Conservation (phyloP, 2,888 invertebrate genomes). For the Diarsia mendica region DNA sequence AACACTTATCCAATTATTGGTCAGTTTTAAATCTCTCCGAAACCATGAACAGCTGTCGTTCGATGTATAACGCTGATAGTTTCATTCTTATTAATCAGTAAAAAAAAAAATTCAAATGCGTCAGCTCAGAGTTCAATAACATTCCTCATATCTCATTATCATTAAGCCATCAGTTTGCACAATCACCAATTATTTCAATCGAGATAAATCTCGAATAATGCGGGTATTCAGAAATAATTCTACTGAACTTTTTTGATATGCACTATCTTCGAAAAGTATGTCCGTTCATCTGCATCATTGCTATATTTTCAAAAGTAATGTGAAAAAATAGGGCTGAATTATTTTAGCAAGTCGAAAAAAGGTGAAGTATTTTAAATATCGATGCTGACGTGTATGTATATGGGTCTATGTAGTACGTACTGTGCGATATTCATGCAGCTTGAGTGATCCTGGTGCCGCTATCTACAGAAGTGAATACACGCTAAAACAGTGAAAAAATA, state of each 20-base stretch:
- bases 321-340: slow-evolving; percentile 29
- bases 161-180: not conserved
- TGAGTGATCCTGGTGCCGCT: slow-evolving; percentile 81
- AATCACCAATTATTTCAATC: not conserved
- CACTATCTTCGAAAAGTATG: not conserved
- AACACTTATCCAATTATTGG: not conserved
- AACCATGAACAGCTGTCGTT: not conserved
- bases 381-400: slow-evolving; percentile 69
- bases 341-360: slow-evolving; percentile 15
- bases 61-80: not conserved
- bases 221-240: not conserved
- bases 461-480: slow-evolving; percentile 83
- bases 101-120: too few species aligned
- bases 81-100: too few species aligned
- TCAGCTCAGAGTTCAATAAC: too few species aligned
- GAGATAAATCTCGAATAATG: not conserved
- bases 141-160: not conserved
- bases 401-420: slow-evolving; percentile 78
- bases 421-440: slow-evolving; percentile 85
- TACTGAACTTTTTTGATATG: not conserved
- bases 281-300: slow-evolving; percentile 48
- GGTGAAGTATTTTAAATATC: slow-evolving; percentile 31
- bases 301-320: slow-evolving; percentile 5
- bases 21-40: not conserved
- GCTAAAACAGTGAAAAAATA: slow-evolving; percentile 77